Base-by-base conservation (phyloP, 2,888 invertebrate genomes). In the Cephus sareptanus region DNA sequence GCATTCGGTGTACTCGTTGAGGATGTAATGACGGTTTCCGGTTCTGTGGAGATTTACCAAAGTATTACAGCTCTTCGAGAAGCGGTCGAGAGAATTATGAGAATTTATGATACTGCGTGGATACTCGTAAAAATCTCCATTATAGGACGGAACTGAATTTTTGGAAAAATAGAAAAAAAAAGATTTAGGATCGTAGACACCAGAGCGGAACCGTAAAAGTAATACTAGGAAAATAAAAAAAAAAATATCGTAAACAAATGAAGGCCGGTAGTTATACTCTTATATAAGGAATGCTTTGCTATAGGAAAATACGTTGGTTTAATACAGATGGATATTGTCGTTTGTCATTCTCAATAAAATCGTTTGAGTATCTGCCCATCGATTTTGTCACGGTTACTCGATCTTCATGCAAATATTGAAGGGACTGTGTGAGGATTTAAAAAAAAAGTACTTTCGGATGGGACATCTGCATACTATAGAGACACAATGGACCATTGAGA, bases 331-430 rank as follows among this genome's bases (percentile, higher is more conserved):
- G 15, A 23, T 56, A 56, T 56, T 56, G 23, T 56, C 40, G 40
- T 56, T 56, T 23, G 40, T 56, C 40, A 23, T 56, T 56, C 6
- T 56, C 40, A 15, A 23, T 56, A 56, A 56, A 56, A 56, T 23
- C 40, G 23, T 56, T 56, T 56, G 81, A 83, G 80, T 79, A 80
- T 83, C 82, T 85, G 85, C 83, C 84, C 85, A 83, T 78, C 84
- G 80, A 87, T 90, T 56, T 90, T 87, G 90, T 89, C 84, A 89
- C 87, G 88, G 88, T 79, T 86, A 81, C 89, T 90, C 84, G 85
- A 86, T 76, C 83, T 84, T 84, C 86, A 90, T 90, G 90, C 90
- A 90, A 91, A 91, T 90, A 89, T 86, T 86, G 87, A 85, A 87
- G 84, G 23, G 23, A 56, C 40, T 23, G 40, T 56, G 23, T 15